Evolutionary conservation across 2,888 invertebrate genomes (phyloP).

Genomic region (Stenoptilia bipunctidactyla): DNA sequence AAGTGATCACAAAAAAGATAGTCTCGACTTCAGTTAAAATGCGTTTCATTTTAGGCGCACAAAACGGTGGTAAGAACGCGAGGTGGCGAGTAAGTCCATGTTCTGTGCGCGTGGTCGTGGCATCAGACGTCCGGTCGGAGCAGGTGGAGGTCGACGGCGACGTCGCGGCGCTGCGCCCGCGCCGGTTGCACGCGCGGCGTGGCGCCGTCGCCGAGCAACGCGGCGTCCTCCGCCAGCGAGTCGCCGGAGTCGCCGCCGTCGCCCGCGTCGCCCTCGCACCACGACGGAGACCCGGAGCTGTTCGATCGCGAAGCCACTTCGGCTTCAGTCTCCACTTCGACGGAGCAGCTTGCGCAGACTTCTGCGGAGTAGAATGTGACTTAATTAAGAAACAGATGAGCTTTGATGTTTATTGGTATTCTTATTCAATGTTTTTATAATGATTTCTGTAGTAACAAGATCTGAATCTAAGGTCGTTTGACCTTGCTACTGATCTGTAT

Average conservation of each 20-base stretch:
- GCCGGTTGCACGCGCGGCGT: slow-evolving; percentile 31
- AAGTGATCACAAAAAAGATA: too few relatives aligned
- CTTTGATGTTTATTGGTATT: too few relatives aligned
- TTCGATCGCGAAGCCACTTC: slow-evolving; percentile 44
- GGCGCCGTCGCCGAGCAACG: slow-evolving; percentile 40
- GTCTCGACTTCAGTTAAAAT: too few relatives aligned
- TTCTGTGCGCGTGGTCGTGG: not conserved
- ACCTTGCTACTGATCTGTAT: too few relatives aligned
- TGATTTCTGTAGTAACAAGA: too few relatives aligned
- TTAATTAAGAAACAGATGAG: too few relatives aligned
- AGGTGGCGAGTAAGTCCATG: not conserved
- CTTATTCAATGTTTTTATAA: too few relatives aligned
- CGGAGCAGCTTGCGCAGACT: slow-evolving; percentile 57
- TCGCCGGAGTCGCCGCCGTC: slow-evolving; percentile 34
- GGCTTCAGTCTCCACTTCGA: slow-evolving; percentile 57
- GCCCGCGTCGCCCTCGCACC: slow-evolving; percentile 66
- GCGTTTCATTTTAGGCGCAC: too few relatives aligned
- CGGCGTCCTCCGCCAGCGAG: slow-evolving; percentile 62
- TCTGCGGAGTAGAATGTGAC: slow-evolving; percentile 42
- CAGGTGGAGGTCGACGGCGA: slow-evolving; percentile 59
- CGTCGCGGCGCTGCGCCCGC: slow-evolving; percentile 50
- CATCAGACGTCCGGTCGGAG: slow-evolving; percentile 54
- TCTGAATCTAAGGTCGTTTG: too few relatives aligned
- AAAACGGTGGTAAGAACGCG: too few relatives aligned
- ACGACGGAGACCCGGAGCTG: slow-evolving; percentile 62